Percentiles rank a stretch among this genome's conserved stretches.
These are phyloP conservation scores for Haliclona indistincta DNA, from an alignment of 37 sponge, comb jelly and placozoan genomes.

Conservation along the genomic window DNA sequence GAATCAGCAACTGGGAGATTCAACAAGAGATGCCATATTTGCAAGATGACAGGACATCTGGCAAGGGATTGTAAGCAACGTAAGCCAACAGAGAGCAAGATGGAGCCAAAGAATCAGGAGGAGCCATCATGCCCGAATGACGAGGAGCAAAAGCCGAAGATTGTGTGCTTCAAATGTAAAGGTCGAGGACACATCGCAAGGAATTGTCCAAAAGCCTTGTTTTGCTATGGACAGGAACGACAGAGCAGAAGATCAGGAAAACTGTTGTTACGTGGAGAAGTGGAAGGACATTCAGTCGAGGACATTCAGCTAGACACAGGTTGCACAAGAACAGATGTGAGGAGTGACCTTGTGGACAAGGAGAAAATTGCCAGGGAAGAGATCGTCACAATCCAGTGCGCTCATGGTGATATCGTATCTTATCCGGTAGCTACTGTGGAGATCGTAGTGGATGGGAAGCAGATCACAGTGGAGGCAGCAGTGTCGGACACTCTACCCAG, in stretches of 20 bases:
- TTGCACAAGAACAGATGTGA: constrained; percentile 31
- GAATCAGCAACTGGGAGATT: no score
- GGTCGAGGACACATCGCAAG: neutral
- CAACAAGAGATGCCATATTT: no score
- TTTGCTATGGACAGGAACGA: no score
- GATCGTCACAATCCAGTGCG: constrained; percentile 45
- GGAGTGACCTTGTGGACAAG: constrained; percentile 32
- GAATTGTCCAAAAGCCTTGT: constrained; percentile 14
- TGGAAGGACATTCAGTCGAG: neutral
- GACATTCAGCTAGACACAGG: constrained; percentile 40
- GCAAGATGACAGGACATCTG: no score
- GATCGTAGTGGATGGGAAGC: constrained; percentile 8
- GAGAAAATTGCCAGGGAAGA: constrained; percentile 13
- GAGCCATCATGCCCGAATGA: no score
- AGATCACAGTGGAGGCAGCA: constrained; percentile 19
- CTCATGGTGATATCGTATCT: constrained; percentile 30
- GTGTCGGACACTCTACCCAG: constrained; percentile 38
- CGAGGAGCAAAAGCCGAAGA: no score
- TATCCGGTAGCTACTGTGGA: constrained; percentile 26
- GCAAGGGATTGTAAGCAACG: no score
- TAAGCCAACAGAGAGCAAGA: no score
- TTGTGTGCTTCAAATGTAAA: constrained; percentile 12
- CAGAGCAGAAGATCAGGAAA: no score
- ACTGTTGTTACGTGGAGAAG: no score
- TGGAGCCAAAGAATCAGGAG: no score